A percentile compares a stretch with the other conserved stretches of the same genome.
Conservation (phyloP, 2,888 invertebrate species). For the Cantharis flavilabris region DNA sequence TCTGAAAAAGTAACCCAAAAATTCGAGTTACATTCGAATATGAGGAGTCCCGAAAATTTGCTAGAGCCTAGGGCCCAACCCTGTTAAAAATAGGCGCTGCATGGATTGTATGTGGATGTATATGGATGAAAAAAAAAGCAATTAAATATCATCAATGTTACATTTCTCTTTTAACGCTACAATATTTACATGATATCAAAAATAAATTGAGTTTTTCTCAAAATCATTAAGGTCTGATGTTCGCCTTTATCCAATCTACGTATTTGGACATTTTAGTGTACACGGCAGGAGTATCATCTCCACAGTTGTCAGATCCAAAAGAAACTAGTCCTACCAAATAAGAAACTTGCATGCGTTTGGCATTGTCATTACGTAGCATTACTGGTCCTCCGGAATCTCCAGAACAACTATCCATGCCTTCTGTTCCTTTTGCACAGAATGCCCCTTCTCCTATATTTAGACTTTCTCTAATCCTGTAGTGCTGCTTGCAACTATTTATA, state of each 20-base stretch:
- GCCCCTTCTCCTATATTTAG: constrained; percentile 57
- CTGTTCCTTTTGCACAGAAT: constrained; percentile 71
- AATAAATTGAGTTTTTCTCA: background rate
- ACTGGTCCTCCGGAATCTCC: constrained; percentile 63
- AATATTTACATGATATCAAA: background rate
- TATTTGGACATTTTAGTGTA: constrained; percentile 66
- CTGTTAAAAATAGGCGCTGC: no score
- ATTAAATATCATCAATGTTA: no score
- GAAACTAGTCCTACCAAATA: constrained; percentile 47
- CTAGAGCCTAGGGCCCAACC: no score
- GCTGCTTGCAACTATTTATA: constrained; percentile 57
- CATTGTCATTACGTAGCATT: constrained; percentile 57
- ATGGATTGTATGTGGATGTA: no score
- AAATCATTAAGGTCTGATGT: background rate
- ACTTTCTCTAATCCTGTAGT: constrained; percentile 57
- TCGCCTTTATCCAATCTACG: constrained; percentile 62
- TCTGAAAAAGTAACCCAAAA: no score
- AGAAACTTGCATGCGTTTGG: constrained; percentile 29
- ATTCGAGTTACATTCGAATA: no score
- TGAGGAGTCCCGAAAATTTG: no score
- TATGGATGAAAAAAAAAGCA: no score
- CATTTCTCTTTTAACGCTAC: no score
- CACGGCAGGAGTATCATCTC: constrained; percentile 64
- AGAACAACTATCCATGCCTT: constrained; percentile 68
- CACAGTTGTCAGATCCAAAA: constrained; percentile 52